phyloP scores from a whole-genome alignment of 2,113 vertebrate species.

The Bucco capensis region DNA sequence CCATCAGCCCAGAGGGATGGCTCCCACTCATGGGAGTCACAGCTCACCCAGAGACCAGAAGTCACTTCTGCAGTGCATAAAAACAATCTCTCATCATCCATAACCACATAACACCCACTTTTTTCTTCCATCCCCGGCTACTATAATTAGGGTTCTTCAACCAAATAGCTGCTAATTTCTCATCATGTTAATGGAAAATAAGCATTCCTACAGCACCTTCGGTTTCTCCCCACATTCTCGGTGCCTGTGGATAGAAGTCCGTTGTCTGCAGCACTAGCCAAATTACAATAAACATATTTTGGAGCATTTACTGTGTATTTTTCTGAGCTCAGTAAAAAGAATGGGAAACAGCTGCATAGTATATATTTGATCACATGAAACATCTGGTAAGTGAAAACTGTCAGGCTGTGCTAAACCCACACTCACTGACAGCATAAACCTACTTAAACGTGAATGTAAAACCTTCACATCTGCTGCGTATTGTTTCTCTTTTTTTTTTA shows the following conservation, averaged over 20 bases:
- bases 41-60: neutral
- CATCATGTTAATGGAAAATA: neutral
- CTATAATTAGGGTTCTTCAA: neutral
- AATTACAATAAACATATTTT: slow-evolving; percentile 40
- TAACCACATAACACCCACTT: neutral
- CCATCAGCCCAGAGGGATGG: neutral
- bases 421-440: slow-evolving; percentile 60
- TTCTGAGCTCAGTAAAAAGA: slow-evolving; percentile 47
- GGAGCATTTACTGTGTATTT: slow-evolving; percentile 44
- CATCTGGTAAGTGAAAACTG: slow-evolving; percentile 56
- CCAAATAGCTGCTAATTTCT: neutral
- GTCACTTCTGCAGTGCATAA: neutral
- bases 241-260: neutral
- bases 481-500: neutral
- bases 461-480: slow-evolving; percentile 60
- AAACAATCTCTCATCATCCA: neutral
- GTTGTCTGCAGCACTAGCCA: neutral
- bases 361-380: slow-evolving; percentile 56
- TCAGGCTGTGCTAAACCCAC: slow-evolving; percentile 54
- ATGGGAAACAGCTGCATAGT: slow-evolving; percentile 59
- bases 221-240: neutral
- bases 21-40: accelerated
- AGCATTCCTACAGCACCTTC: neutral
- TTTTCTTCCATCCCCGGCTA: neutral
- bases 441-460: slow-evolving; percentile 56